Conservation (phyloP, 2,888 invertebrate species). For the Bembecia ichneumoniformis region DNA sequence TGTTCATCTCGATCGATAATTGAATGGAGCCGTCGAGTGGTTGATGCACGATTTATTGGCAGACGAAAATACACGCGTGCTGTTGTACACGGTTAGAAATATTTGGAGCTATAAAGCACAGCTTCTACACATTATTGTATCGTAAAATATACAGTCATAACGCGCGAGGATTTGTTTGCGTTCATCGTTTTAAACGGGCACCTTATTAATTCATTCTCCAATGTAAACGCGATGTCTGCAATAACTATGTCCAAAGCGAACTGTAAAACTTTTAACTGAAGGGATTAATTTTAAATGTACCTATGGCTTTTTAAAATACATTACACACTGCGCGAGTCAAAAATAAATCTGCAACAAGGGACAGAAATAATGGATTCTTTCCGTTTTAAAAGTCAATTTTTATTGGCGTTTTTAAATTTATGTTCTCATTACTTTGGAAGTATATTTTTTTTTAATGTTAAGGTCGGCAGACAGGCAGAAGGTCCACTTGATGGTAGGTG, state of each 20-base stretch:
- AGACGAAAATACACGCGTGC: slow-evolving; percentile 49
- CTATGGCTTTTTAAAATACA: too few relatives aligned
- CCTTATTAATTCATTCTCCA: background rate
- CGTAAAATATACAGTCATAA: background rate
- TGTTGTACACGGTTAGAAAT: slow-evolving; percentile 41
- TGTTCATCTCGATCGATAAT: background rate
- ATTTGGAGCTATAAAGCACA: slow-evolving; percentile 52
- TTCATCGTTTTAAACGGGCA: background rate
- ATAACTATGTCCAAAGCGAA: background rate
- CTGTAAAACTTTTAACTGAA: too few relatives aligned
- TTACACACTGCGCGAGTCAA: too few relatives aligned
- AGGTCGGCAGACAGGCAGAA: too few relatives aligned
- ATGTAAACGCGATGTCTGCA: background rate
- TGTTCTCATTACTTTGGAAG: too few relatives aligned
- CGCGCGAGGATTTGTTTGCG: background rate
- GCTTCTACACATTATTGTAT: background rate
- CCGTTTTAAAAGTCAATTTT: too few relatives aligned
- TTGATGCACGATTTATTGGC: slow-evolving; percentile 44
- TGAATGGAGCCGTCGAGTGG: slow-evolving; percentile 1
- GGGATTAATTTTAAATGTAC: too few relatives aligned
- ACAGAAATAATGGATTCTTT: too few relatives aligned
- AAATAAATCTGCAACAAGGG: too few relatives aligned
- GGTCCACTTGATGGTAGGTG: too few relatives aligned
- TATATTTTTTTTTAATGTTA: too few relatives aligned
- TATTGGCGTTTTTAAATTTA: too few relatives aligned